Evolutionary conservation across 2,113 vertebrate genomes (phyloP).

Genomic region (Rhea americana): DNA sequence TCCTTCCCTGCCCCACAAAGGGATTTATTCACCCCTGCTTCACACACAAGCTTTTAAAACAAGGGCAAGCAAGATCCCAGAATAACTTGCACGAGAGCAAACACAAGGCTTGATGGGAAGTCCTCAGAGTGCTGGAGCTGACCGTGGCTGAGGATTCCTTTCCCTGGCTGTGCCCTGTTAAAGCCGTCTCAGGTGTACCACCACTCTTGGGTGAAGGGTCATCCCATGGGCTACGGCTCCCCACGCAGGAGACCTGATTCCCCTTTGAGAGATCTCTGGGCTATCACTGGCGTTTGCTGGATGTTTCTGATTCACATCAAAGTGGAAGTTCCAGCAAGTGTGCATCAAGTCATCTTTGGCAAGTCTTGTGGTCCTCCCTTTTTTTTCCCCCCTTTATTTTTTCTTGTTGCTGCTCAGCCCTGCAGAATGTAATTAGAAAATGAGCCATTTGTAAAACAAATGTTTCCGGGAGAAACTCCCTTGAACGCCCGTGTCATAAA

Average conservation of each 20-base stretch:
- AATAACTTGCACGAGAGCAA: slow-evolving; percentile 40
- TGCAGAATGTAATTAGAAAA: slow-evolving; percentile 64
- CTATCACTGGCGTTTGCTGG: fast-evolving
- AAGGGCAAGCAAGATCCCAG: slow-evolving; percentile 64
- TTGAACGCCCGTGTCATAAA: slow-evolving; percentile 55
- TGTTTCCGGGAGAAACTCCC: slow-evolving; percentile 60
- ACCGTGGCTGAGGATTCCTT: not conserved
- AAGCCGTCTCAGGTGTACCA: not conserved
- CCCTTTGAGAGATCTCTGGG: not conserved
- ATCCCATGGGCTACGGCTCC: not conserved
- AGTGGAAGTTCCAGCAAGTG: slow-evolving; percentile 9
- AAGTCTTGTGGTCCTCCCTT: not conserved
- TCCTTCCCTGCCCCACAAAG: not conserved
- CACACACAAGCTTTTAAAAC: slow-evolving; percentile 63
- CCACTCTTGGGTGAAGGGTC: not conserved
- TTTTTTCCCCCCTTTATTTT: not conserved
- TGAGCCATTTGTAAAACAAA: slow-evolving; percentile 61
- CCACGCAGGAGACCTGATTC: not conserved
- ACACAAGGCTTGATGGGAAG: not conserved
- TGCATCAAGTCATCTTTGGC: slow-evolving; percentile 24
- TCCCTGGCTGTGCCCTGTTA: not conserved
- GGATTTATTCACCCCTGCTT: not conserved
- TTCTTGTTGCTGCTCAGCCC: slow-evolving; percentile 21
- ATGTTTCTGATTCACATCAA: not conserved
- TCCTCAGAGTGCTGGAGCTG: fast-evolving